Percentiles rank a stretch among this genome's conserved stretches.
Evolutionary conservation across 2,888 invertebrate genomes (phyloP).

Genomic region (Empis stercorea): DNA sequence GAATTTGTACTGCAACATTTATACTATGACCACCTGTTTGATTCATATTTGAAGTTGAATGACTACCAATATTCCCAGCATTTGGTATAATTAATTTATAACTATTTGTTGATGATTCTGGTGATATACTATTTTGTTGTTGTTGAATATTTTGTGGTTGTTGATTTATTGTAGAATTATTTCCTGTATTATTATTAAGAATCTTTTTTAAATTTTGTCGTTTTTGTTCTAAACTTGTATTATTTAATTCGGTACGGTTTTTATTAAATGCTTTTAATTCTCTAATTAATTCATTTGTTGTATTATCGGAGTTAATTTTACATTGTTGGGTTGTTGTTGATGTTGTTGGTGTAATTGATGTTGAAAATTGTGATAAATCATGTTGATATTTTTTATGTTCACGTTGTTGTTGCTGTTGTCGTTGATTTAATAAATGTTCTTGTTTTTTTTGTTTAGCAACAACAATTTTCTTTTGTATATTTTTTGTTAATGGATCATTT

Average conservation of each 20-base stretch:
- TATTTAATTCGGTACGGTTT: background rate
- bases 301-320: slow-evolving; percentile 12
- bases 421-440: slow-evolving; percentile 17
- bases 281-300: slow-evolving; percentile 13
- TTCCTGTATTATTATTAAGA: slow-evolving; percentile 18
- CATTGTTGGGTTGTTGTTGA: background rate
- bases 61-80: background rate
- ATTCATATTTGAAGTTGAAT: background rate
- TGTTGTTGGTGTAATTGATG: slow-evolving; percentile 17
- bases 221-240: slow-evolving; percentile 19
- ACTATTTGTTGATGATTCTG: slow-evolving; percentile 1
- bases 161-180: slow-evolving; percentile 1
- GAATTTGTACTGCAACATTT: background rate
- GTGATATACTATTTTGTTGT: slow-evolving; percentile 7
- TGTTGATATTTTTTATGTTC: slow-evolving; percentile 8
- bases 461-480: slow-evolving; percentile 18
- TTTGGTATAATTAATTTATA: background rate
- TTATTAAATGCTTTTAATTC: background rate
- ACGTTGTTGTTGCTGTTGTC: slow-evolving; percentile 12
- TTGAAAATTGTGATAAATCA: slow-evolving; percentile 21
- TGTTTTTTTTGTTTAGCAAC: slow-evolving; percentile 12
- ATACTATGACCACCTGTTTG: background rate
- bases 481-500: slow-evolving; percentile 21
- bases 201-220: slow-evolving; percentile 26
- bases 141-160: background rate